phyloP scores from a whole-genome alignment of 2,797 vertebrate species.

The Bovichtus variegatus region DNA sequence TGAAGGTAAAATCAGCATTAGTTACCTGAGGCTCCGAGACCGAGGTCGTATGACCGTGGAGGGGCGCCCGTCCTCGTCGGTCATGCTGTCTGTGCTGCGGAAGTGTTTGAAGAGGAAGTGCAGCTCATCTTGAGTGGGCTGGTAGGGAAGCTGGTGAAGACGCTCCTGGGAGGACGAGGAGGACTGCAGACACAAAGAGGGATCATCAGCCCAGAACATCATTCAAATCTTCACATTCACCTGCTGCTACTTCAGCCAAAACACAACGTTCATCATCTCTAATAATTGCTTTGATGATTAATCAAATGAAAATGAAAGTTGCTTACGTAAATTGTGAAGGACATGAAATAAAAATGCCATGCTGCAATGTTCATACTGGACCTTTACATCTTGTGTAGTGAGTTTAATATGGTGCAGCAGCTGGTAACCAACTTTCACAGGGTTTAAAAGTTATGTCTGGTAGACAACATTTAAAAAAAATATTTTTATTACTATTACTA shows the following conservation, averaged over 20 bases:
- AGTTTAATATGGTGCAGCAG: not conserved
- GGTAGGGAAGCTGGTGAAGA: conserved; percentile 97
- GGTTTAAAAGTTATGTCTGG: not conserved
- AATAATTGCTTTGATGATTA: not conserved
- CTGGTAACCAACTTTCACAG: not conserved
- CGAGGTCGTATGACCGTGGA: conserved; percentile 91
- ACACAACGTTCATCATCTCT: not conserved
- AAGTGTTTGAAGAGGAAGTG: conserved; percentile 98
- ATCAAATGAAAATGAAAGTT: not conserved
- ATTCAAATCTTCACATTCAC: not conserved
- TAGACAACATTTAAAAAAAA: not conserved
- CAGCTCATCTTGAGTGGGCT: conserved; percentile 96
- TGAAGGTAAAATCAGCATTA: not conserved
- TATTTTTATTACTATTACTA: not conserved
- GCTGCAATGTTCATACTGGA: not conserved
- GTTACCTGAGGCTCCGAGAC: conserved; percentile 95
- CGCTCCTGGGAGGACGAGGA: conserved; percentile 98
- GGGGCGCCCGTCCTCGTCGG: conserved; percentile 91
- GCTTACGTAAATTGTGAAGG: not conserved
- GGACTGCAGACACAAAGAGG: conserved; percentile 81
- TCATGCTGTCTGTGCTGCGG: conserved; percentile 95
- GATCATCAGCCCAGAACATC: not conserved
- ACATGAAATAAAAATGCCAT: not conserved
- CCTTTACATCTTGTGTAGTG: not conserved
- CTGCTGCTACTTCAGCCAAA: not conserved